Conservation (phyloP, 1,140 invertebrate genomes). For the Aphaenogaster floridana region DNA sequence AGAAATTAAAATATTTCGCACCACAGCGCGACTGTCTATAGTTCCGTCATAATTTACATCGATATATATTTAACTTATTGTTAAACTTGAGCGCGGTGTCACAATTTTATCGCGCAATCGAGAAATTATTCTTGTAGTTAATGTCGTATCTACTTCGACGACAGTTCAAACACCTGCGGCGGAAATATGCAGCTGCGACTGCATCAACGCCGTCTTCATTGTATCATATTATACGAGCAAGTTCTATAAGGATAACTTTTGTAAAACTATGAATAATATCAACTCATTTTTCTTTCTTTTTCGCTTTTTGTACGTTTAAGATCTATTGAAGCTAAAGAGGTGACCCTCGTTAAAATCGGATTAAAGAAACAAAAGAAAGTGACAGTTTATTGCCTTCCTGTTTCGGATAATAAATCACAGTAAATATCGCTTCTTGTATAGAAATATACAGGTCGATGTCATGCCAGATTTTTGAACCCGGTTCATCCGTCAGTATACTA, state of each 20-base stretch:
- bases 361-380: no score
- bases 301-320: no score
- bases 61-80: background rate
- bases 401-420: no score
- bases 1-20: background rate
- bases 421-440: no score
- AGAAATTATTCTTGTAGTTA: conserved; percentile 19
- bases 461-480: no score
- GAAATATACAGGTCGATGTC: no score
- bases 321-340: no score
- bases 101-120: background rate
- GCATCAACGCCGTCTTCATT: conserved; percentile 10
- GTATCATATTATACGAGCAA: background rate
- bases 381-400: no score
- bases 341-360: no score
- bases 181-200: conserved; percentile 33
- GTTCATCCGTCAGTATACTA: no score
- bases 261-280: background rate
- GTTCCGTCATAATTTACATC: background rate
- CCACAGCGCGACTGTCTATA: background rate
- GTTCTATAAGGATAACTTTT: conserved; percentile 10
- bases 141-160: background rate
- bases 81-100: background rate
- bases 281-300: background rate
- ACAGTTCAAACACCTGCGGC: conserved; percentile 26